These are phyloP conservation scores for Agraylea sexmaculata DNA, from an alignment of 1,140 invertebrate species.

Conservation along the genomic window DNA sequence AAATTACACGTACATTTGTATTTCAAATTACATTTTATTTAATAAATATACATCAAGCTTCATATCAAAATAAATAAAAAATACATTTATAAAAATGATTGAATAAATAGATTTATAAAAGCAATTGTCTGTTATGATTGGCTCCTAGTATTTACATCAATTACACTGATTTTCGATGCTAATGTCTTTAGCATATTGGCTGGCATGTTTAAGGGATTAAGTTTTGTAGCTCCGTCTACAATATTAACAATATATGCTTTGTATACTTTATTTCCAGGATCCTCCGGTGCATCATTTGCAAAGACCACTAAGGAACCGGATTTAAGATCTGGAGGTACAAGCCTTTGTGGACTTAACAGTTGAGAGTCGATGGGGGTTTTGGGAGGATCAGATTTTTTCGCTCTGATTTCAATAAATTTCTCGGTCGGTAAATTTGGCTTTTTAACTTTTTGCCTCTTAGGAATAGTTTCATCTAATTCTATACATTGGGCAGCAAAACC, in stretches of 20 bases:
- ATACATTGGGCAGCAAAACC: constrained; percentile 5
- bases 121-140: no score
- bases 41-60: no score
- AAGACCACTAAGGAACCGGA: constrained; percentile 26
- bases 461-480: background rate
- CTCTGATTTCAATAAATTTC: background rate
- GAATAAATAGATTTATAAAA: no score
- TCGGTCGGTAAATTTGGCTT: background rate
- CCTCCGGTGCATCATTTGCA: constrained; percentile 16
- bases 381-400: background rate
- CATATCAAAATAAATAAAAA: no score
- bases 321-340: constrained; percentile 15
- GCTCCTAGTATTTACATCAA: no score
- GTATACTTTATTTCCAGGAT: constrained; percentile 22
- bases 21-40: no score
- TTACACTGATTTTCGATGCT: no score
- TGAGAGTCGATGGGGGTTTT: background rate
- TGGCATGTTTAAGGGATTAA: constrained; percentile 8
- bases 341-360: background rate
- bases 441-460: background rate
- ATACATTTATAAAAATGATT: no score
- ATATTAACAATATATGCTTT: constrained; percentile 22
- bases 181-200: constrained; percentile 8
- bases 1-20: no score
- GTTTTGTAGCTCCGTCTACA: constrained; percentile 11